Base-by-base conservation (phyloP, 2,797 vertebrate genomes). In the Tokudaia muenninki region DNA sequence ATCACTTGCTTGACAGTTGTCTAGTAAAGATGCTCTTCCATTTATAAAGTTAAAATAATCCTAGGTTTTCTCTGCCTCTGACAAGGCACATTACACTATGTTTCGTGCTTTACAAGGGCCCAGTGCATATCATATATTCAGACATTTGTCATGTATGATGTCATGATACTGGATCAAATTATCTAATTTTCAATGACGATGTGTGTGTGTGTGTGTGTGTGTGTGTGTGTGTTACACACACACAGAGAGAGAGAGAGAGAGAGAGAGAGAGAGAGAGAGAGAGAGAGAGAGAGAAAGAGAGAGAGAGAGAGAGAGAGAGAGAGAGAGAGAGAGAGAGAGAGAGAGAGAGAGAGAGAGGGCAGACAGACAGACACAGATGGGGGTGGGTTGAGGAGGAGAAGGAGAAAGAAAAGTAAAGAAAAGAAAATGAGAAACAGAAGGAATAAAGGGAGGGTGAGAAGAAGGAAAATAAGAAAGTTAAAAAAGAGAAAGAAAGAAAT, bases 401-500 rank as follows among this genome's bases (percentile, higher is more conserved):
- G 6, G 3, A 31, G 0, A 1, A 1, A 3, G 3, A 2, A 3
- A 31, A 34, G 21, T 8, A 44, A 24, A 34, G 50, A 31, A 65
- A 22, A 47, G 4, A 19, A 14, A 67, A 67, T 17, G 9, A 12
- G 50, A 75, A 3, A 21, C 7, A 29, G 6, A 17, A 4, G 13
- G 1, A n/a, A 41, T 37, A 26, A 24, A 29, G 24, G 7, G 1
- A 21, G 6, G 3, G 21, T 31, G 0, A 22, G 14, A 21, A 1
- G 3, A 47, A 11, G 1, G 0, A 22, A 3, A 1, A 14, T 3
- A 47, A 4, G 4, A 4, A 21, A 29, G 1, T 0, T 44, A 47
- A 12, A 16, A 12, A 21, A 21, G 14, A 13, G 11, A 37, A n/a
- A 50, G 16, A 9, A 24, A 70, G 77, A 80, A 74, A 19, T 37